phyloP scores from a whole-genome alignment of 2,797 vertebrate species.

The Botia kubotai region DNA sequence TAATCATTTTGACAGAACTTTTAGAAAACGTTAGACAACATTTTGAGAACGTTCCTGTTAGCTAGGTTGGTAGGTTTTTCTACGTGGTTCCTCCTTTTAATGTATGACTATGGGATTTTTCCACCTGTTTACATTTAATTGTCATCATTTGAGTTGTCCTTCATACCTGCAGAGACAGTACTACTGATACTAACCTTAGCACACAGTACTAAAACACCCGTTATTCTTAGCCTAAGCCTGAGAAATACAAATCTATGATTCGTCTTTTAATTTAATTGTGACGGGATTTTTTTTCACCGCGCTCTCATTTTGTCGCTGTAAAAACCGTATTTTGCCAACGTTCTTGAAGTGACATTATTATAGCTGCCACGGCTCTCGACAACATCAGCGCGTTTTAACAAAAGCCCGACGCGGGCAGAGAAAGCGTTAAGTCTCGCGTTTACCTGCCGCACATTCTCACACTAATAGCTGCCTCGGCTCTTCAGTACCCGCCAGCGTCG shows the following conservation, averaged over 20 bases:
- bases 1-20: too few relatives aligned
- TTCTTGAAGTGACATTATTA: conserved; percentile 45
- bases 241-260: not conserved
- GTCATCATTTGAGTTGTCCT: too few relatives aligned
- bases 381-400: conserved; percentile 53
- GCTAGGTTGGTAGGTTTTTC: too few relatives aligned
- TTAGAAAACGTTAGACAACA: too few relatives aligned
- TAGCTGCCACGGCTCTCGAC: conserved; percentile 34
- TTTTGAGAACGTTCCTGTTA: too few relatives aligned
- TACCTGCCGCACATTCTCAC: conserved; percentile 45
- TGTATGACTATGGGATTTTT: too few relatives aligned
- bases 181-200: too few relatives aligned
- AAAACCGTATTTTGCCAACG: conserved; percentile 44
- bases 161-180: too few relatives aligned
- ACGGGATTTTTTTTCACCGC: conserved; percentile 17
- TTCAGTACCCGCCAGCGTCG: not conserved
- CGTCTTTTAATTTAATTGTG: conserved; percentile 20
- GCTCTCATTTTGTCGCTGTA: conserved; percentile 17
- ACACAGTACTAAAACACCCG: too few relatives aligned
- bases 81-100: too few relatives aligned
- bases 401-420: conserved; percentile 31
- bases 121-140: too few relatives aligned
- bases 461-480: conserved; percentile 57
- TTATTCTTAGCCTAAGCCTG: too few relatives aligned
- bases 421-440: conserved; percentile 34